These are phyloP conservation scores for Bombus difficillimus DNA, from an alignment of 1,140 invertebrate species.

Conservation along the genomic window DNA sequence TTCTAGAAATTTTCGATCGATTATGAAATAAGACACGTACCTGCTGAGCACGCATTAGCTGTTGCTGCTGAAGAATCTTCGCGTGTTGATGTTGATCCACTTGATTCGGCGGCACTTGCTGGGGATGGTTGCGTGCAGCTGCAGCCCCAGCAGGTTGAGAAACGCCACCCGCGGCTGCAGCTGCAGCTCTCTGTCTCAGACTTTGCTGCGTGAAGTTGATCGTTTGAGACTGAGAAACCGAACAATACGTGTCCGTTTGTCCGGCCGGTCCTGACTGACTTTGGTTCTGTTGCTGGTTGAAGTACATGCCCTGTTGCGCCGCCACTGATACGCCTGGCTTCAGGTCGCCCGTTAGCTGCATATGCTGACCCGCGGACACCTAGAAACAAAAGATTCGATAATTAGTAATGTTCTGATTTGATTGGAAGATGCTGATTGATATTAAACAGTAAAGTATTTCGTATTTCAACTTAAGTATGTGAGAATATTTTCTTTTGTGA, in stretches of 20 bases:
- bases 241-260: conserved; percentile 86
- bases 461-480: no score
- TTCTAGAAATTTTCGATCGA: conserved; percentile 26
- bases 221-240: conserved; percentile 90
- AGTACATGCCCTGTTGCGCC: conserved; percentile 91
- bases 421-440: no score
- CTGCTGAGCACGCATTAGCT: conserved; percentile 85
- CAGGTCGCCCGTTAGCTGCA: conserved; percentile 88
- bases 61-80: conserved; percentile 85
- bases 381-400: conserved; percentile 70
- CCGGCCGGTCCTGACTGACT: conserved; percentile 76
- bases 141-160: conserved; percentile 68
- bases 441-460: no score
- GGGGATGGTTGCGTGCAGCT: conserved; percentile 73
- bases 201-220: conserved; percentile 92
- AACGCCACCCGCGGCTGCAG: conserved; percentile 75
- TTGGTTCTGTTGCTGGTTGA: conserved; percentile 84
- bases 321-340: conserved; percentile 88
- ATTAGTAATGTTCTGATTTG: no score
- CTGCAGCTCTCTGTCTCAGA: conserved; percentile 81
- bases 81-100: conserved; percentile 85
- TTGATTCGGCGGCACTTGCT: conserved; percentile 75
- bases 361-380: conserved; percentile 91
- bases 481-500: no score
- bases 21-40: conserved; percentile 53